phyloP scores from a whole-genome alignment of 2,113 vertebrate genomes.

The Catharus minimus region DNA sequence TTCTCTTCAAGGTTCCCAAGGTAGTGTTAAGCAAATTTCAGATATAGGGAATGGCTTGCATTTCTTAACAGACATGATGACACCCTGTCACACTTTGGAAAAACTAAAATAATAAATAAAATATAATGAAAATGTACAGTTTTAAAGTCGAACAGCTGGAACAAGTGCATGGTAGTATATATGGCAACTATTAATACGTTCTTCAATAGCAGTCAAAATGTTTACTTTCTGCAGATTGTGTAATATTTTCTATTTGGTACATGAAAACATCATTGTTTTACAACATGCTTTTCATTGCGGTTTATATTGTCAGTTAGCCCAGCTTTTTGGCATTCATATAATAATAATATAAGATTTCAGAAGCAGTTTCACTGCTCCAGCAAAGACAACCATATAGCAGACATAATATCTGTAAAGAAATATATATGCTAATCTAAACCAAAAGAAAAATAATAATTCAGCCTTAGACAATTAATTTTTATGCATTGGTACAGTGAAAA shows the following conservation, averaged over 20 bases:
- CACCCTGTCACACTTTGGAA: accelerated
- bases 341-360: neutral
- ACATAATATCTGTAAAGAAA: neutral
- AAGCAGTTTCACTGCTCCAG: neutral
- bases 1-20: neutral
- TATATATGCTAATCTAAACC: neutral
- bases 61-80: neutral
- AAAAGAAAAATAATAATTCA: neutral
- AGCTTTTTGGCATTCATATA: neutral
- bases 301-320: neutral
- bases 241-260: neutral
- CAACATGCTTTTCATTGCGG: neutral
- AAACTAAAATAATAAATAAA: neutral
- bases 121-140: neutral
- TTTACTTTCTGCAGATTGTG: neutral
- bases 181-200: neutral
- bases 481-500: neutral
- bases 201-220: neutral
- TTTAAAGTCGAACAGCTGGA: neutral
- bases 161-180: neutral
- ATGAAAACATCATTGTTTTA: neutral
- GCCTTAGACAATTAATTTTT: neutral
- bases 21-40: neutral
- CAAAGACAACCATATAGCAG: neutral
- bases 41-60: neutral